Base-by-base conservation (phyloP, 1,140 invertebrate genomes). In the Eulimnadia texana region DNA sequence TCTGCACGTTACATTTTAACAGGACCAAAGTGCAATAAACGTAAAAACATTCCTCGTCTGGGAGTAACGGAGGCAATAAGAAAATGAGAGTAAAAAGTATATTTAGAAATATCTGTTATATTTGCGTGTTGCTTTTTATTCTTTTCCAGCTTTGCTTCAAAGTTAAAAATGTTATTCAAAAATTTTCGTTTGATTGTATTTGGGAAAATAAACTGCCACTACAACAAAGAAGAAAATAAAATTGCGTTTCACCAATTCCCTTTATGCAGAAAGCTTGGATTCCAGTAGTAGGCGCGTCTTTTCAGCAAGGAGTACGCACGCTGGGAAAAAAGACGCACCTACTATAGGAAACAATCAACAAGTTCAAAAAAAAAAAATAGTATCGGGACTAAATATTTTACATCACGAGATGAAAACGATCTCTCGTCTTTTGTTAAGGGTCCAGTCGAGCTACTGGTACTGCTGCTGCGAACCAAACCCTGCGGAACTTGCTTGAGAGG, bases 401-500 rank as follows among this genome's bases (percentile, higher is more conserved):
- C 27, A 19, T 57, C 25, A 19, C 27, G 28, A 20, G 22, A 22
- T 19, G 25, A 33, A 20, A 33, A 56, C 23, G 27, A 56, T 24
- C 1, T 11, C 3, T 16, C 24, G 28, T 19, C 27, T 29, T 20
- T 25, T n/a, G 27, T 11, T 20, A 56, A 33, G 22, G 19, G 25
- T 20, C 9, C 55, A 29, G 13, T 10, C 25, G 22, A 57, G 55
- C 55, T 61, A 61, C 16, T 61, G 60, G 27, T 61, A 61, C 50
- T 61, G 60, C 51, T 61, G 60, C 29, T 58, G 55, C 49, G 50
- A 20, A 53, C 60, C 60, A 28, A 61, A 61, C 16, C 50, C 24
- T 20, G 60, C 22, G 24, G 23, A 33, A 9, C 42, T 10, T 0
- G 51, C 28, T 20, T 61, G 49, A 28, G 50, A 52, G 1, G 60